phyloP scores from a whole-genome alignment of 2,113 vertebrate species.

The Petrocephalus zakoni region DNA sequence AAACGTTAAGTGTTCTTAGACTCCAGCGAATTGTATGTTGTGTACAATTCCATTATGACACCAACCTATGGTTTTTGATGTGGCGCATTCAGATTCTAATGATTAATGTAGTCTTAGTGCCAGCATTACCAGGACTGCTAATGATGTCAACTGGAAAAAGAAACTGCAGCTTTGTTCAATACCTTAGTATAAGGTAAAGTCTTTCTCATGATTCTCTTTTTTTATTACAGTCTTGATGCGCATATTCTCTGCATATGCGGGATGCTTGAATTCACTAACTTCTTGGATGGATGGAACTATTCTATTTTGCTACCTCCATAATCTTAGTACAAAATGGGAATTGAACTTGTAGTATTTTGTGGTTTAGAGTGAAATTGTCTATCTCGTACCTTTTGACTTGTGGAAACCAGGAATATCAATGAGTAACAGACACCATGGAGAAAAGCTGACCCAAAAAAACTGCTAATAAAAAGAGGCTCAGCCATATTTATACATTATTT shows the following conservation, averaged over 20 bases:
- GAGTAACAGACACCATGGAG: not conserved
- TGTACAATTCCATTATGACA: not conserved
- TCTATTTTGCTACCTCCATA: slow-evolving; percentile 7
- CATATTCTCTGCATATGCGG: not conserved
- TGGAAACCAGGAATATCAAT: not conserved
- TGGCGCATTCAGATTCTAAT: not conserved
- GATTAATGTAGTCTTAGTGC: not conserved
- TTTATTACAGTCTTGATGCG: not conserved
- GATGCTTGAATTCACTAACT: not conserved
- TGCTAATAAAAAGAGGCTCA: not conserved
- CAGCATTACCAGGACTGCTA: not conserved
- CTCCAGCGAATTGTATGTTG: not conserved
- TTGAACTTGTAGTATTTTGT: not conserved
- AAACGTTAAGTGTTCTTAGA: not conserved
- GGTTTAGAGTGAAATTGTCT: not conserved
- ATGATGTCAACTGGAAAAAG: not conserved
- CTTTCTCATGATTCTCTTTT: not conserved
- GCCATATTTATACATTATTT: not conserved
- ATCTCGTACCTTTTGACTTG: not conserved
- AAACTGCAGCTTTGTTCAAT: not conserved
- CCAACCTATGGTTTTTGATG: not conserved
- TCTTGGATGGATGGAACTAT: not conserved
- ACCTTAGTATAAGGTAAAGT: not conserved
- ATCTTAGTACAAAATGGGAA: not conserved
- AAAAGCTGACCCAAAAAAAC: not conserved